Percentiles rank a stretch among this genome's conserved stretches.
Conservation (phyloP, 2,113 vertebrate species). For the Peromyscus polionotus region DNA sequence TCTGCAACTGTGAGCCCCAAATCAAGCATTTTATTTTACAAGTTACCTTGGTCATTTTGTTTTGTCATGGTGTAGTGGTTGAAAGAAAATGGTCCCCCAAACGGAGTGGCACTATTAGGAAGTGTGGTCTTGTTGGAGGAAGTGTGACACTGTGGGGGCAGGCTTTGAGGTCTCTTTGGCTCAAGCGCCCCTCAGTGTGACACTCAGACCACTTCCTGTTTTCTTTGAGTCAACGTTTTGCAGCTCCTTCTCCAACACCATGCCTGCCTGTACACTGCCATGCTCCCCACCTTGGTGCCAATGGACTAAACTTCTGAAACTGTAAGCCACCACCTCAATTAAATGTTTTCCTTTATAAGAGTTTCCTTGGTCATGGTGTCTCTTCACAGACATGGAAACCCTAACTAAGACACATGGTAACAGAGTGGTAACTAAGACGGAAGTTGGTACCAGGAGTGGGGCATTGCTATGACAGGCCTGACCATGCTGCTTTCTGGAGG, state of each 20-base stretch:
- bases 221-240: too few relatives aligned
- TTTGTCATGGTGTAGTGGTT: background rate
- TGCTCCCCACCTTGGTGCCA: too few relatives aligned
- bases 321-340: background rate
- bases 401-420: background rate
- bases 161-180: too few relatives aligned
- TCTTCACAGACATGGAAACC: background rate
- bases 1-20: background rate
- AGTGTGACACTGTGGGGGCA: too few relatives aligned
- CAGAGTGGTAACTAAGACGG: background rate
- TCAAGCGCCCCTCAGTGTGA: too few relatives aligned
- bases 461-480: background rate
- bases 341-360: background rate
- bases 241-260: background rate
- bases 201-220: too few relatives aligned
- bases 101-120: too few relatives aligned
- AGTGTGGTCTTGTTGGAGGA: too few relatives aligned
- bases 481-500: background rate
- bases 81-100: too few relatives aligned
- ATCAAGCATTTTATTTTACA: too few relatives aligned
- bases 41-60: background rate
- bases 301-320: background rate
- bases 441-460: background rate
- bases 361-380: too few relatives aligned
- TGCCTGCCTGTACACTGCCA: background rate